A percentile compares a stretch with the other conserved stretches of the same genome.
These are phyloP conservation scores for Centruroides sculpturatus DNA, from an alignment of 1,140 invertebrate genomes.

Conservation along the genomic window DNA sequence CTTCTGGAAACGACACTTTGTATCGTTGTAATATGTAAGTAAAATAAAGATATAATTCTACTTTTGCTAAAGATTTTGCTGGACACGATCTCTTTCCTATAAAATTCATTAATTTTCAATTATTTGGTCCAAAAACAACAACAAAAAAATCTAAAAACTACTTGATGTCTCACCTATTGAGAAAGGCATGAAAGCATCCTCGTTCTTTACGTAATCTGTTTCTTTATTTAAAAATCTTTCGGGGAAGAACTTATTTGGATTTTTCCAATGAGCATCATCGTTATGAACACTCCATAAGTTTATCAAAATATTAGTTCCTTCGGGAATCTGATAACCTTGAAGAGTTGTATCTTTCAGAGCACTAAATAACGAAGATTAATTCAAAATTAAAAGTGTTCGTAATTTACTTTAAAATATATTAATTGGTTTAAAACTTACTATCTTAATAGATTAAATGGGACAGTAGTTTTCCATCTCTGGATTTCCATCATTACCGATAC, in stretches of 20 bases:
- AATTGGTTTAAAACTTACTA: too few species aligned
- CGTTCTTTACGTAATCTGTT: slow-evolving; percentile 14
- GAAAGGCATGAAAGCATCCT: slow-evolving; percentile 11
- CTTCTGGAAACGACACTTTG: too few species aligned
- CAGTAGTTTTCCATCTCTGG: slow-evolving; percentile 20
- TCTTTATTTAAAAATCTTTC: slow-evolving; percentile 24
- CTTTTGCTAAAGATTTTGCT: too few species aligned
- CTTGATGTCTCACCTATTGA: slow-evolving; percentile 4
- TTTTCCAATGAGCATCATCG: slow-evolving; percentile 23
- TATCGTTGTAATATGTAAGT: too few species aligned
- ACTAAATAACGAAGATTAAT: not conserved
- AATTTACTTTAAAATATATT: too few species aligned
- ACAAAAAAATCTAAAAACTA: too few species aligned
- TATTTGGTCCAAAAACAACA: too few species aligned
- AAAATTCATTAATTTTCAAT: too few species aligned
- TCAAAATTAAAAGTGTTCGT: too few species aligned
- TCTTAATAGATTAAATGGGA: slow-evolving; percentile 9
- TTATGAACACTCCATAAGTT: slow-evolving; percentile 25
- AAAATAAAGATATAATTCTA: too few species aligned
- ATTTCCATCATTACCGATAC: slow-evolving; percentile 21
- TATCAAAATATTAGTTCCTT: slow-evolving; percentile 26
- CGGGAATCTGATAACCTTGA: slow-evolving; percentile 24
- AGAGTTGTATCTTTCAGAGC: slow-evolving; percentile 6
- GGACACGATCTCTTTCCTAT: too few species aligned
- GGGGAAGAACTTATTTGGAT: slow-evolving; percentile 25